Conservation (phyloP, 1,140 invertebrate species). For the Neotoxoptera formosana region DNA sequence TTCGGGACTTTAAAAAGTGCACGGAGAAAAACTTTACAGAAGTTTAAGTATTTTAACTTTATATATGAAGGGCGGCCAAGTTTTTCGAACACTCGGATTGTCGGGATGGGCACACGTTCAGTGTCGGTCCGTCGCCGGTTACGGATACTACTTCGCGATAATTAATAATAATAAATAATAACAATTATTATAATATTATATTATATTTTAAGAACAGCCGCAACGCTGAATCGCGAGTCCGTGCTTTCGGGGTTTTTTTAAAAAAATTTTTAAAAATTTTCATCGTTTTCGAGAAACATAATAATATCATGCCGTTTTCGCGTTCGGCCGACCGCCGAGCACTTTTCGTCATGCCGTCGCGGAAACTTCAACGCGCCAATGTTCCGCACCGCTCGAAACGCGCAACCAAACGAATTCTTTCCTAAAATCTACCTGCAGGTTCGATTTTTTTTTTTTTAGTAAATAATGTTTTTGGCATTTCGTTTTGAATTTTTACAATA, state of each 20-base stretch:
- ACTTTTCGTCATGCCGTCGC: constrained; percentile 40
- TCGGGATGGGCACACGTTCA: constrained; percentile 5
- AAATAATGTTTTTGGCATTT: background rate
- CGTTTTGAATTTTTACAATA: background rate
- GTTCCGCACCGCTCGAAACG: background rate
- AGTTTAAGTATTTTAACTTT: constrained; percentile 48
- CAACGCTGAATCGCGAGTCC: background rate
- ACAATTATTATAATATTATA: background rate
- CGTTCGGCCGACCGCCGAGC: background rate
- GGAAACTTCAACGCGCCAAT: constrained; percentile 55
- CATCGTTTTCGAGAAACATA: background rate
- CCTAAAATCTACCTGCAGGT: background rate
- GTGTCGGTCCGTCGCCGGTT: constrained; percentile 39
- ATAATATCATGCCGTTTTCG: background rate
- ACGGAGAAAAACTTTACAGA: constrained; percentile 43
- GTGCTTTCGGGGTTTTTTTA: background rate
- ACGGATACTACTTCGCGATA: background rate
- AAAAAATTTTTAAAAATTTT: background rate
- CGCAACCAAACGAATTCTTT: background rate
- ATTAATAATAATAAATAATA: constrained; percentile 4
- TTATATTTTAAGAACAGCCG: background rate
- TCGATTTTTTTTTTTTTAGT: background rate
- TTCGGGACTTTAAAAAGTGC: constrained; percentile 56
- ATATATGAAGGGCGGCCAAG: background rate
- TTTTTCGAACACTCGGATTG: constrained; percentile 38